phyloP scores from a whole-genome alignment of 2,113 vertebrate genomes.

The Acinonyx jubatus region DNA sequence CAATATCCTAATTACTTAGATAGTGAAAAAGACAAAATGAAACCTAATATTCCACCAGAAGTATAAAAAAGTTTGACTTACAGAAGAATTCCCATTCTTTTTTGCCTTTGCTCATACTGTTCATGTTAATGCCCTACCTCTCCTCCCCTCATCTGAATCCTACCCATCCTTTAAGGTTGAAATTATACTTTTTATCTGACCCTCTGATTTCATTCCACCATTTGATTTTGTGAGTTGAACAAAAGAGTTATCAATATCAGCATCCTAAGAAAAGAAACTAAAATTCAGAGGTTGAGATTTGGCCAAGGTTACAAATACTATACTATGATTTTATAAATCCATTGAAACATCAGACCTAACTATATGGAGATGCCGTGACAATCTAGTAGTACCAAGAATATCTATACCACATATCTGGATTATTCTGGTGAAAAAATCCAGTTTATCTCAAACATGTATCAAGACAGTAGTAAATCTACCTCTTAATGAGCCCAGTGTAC shows the following conservation, averaged over 20 bases:
- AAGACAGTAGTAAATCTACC: not conserved
- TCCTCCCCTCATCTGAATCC: not conserved
- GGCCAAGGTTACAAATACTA: not conserved
- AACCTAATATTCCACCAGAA: not conserved
- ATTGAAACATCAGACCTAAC: not conserved
- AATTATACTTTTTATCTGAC: not conserved
- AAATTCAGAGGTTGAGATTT: not conserved
- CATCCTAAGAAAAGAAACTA: not conserved
- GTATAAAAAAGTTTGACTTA: not conserved
- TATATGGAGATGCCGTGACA: not conserved
- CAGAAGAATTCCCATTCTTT: not conserved
- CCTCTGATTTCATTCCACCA: not conserved
- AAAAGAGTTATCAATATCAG: not conserved
- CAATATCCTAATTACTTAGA: constrained; percentile 5
- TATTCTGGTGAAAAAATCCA: not conserved
- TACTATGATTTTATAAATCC: not conserved
- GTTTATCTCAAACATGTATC: constrained; percentile 15
- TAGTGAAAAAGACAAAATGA: constrained; percentile 11
- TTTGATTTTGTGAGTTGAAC: not conserved
- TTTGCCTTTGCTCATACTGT: not conserved
- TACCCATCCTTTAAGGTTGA: not conserved
- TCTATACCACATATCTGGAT: not conserved
- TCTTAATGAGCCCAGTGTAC: not conserved
- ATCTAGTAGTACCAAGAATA: constrained; percentile 1
- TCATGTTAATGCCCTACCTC: not conserved